These are phyloP conservation scores for Agrochola lychnidis DNA, from an alignment of 2,888 invertebrate species.

Conservation along the genomic window DNA sequence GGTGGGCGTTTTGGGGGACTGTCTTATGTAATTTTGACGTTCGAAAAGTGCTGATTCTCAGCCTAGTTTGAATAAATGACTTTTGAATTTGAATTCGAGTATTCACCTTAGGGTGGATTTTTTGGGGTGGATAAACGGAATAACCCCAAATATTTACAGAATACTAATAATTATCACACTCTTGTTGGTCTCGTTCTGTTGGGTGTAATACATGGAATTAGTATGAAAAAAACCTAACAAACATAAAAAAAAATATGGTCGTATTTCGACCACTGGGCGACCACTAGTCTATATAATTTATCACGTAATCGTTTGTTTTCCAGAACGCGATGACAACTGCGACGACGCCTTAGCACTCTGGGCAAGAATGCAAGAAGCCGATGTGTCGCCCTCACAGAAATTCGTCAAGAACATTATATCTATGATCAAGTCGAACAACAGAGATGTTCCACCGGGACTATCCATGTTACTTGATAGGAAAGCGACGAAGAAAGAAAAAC, in stretches of 20 bases:
- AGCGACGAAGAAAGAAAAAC: constrained; percentile 68
- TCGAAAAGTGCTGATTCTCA: too few relatives aligned
- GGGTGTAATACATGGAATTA: too few relatives aligned
- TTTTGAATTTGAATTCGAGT: too few relatives aligned
- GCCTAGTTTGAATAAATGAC: too few relatives aligned
- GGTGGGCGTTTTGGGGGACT: too few relatives aligned
- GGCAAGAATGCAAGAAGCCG: constrained; percentile 85
- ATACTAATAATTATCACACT: neutral
- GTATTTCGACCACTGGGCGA: too few relatives aligned
- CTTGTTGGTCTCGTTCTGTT: neutral
- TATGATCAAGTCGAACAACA: constrained; percentile 81
- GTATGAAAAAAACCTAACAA: too few relatives aligned
- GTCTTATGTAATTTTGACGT: too few relatives aligned
- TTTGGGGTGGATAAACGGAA: too few relatives aligned
- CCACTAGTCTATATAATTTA: too few relatives aligned
- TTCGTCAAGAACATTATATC: constrained; percentile 81
- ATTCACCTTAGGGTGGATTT: too few relatives aligned
- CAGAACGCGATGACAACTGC: constrained; percentile 88
- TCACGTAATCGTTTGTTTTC: constrained; percentile 51
- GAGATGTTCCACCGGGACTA: constrained; percentile 78
- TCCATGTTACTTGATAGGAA: constrained; percentile 63
- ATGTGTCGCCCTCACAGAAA: constrained; percentile 82
- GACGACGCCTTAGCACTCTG: constrained; percentile 84
- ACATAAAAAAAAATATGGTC: too few relatives aligned
- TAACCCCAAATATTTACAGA: neutral